Conservation (phyloP, 2,113 vertebrate species). For the Osmerus eperlanus region DNA sequence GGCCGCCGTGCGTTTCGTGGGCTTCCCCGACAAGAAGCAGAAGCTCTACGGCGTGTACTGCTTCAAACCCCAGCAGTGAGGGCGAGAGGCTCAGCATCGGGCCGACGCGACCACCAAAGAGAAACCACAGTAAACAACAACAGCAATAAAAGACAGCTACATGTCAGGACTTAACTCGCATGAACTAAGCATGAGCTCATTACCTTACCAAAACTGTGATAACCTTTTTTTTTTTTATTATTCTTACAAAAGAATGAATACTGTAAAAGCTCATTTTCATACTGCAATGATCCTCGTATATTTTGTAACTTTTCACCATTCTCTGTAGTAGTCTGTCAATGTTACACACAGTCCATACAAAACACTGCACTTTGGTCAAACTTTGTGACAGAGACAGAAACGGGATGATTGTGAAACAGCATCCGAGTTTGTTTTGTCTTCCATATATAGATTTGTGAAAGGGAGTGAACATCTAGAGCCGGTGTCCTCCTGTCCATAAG, state of each 20-base stretch:
- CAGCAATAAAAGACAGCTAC: constrained; percentile 51
- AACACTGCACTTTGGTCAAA: constrained; percentile 31
- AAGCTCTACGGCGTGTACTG: constrained; percentile 95
- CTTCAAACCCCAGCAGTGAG: constrained; percentile 78
- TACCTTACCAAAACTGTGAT: constrained; percentile 88
- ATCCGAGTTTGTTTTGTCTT: constrained; percentile 59
- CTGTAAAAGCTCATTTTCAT: constrained; percentile 67
- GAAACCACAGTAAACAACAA: constrained; percentile 41
- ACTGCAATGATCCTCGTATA: constrained; percentile 51
- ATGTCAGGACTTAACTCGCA: constrained; percentile 70
- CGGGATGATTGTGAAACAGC: constrained; percentile 47
- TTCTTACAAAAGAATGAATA: constrained; percentile 39
- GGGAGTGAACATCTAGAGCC: constrained; percentile 37
- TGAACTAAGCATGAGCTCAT: constrained; percentile 72
- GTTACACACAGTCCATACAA: constrained; percentile 37
- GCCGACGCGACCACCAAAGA: constrained; percentile 65
- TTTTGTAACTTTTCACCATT: constrained; percentile 31
- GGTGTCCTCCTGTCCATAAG: constrained; percentile 14
- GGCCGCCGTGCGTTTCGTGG: constrained; percentile 85
- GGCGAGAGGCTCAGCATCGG: constrained; percentile 1
- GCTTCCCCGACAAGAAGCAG: constrained; percentile 88
- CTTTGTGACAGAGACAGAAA: constrained; percentile 37
- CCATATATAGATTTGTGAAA: constrained; percentile 67
- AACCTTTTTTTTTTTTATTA: constrained; percentile 78
- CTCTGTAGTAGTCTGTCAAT: constrained; percentile 16